Percentiles rank a stretch among this genome's conserved stretches.
These are phyloP conservation scores for Sorex araneus DNA, from an alignment of 2,113 vertebrate species.

Conservation along the genomic window DNA sequence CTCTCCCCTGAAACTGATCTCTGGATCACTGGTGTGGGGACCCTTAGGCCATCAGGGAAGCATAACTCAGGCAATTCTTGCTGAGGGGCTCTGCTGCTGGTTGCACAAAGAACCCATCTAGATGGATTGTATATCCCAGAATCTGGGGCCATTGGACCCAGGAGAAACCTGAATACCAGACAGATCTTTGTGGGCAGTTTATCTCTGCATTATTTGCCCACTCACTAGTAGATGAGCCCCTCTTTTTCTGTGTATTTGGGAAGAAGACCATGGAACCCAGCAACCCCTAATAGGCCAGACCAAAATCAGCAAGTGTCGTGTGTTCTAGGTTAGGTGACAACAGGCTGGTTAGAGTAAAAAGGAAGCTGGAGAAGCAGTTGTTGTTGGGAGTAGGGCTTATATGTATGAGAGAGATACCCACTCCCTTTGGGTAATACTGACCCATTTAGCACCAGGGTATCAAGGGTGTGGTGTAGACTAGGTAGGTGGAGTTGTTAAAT, in stretches of 20 bases:
- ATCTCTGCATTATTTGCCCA: not conserved
- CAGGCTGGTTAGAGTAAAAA: conserved; percentile 41
- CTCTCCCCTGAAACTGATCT: conserved; percentile 46
- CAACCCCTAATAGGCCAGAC: not conserved
- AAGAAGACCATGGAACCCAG: conserved; percentile 28
- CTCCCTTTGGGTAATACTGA: not conserved
- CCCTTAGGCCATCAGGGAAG: conserved; percentile 42
- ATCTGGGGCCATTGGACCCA: not conserved
- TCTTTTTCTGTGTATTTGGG: conserved; percentile 46
- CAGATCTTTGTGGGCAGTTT: conserved; percentile 43
- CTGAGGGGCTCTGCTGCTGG: conserved; percentile 43
- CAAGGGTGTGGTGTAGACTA: not conserved
- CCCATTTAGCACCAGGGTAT: not conserved
- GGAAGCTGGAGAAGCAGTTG: conserved; percentile 7
- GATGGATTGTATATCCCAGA: conserved; percentile 50
- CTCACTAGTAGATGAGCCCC: conserved; percentile 3
- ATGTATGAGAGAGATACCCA: conserved; percentile 1
- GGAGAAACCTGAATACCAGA: conserved; percentile 52
- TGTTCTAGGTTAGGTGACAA: not conserved
- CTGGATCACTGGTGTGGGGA: conserved; percentile 41
- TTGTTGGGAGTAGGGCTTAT: conserved; percentile 43
- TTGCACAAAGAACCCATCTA: conserved; percentile 43
- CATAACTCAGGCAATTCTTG: conserved; percentile 56
- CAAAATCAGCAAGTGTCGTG: not conserved
- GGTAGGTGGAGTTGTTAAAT: conserved; percentile 17